Percentiles rank a stretch among this genome's conserved stretches.
phyloP scores from a whole-genome alignment of 2,888 invertebrate genomes.

The Mythimna ferrago region DNA sequence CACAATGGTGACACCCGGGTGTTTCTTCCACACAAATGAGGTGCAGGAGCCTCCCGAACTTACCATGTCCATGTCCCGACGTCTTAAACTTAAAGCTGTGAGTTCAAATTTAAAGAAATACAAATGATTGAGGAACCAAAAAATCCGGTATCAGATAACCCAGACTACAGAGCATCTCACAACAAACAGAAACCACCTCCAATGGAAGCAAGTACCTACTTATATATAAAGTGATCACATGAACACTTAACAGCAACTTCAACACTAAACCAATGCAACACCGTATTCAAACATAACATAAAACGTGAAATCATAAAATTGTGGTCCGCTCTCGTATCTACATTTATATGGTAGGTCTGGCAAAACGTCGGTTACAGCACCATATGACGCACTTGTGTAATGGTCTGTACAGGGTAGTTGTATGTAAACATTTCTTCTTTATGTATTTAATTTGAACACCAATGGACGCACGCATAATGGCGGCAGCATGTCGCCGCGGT shows the following conservation, averaged over 20 bases:
- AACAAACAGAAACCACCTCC: neutral
- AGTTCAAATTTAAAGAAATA: too few relatives aligned
- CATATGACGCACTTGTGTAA: constrained; percentile 67
- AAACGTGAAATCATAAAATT: constrained; percentile 61
- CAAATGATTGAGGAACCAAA: neutral
- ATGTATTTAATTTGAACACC: constrained; percentile 88
- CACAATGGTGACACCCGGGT: too few relatives aligned
- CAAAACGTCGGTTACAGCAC: constrained; percentile 59
- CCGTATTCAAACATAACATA: constrained; percentile 52
- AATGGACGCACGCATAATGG: constrained; percentile 84
- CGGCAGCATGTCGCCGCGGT: constrained; percentile 88
- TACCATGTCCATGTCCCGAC: too few relatives aligned
- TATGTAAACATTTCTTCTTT: constrained; percentile 85
- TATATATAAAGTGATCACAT: neutral
- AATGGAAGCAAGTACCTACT: too few relatives aligned
- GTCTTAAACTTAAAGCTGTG: too few relatives aligned
- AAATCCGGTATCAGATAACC: neutral
- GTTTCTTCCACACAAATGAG: too few relatives aligned
- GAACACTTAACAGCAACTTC: constrained; percentile 14
- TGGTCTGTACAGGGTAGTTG: constrained; percentile 68
- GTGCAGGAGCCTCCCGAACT: too few relatives aligned
- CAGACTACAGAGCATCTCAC: neutral
- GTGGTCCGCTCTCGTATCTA: constrained; percentile 49
- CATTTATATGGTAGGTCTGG: constrained; percentile 58
- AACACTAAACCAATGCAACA: constrained; percentile 42